Evolutionary conservation across 2,113 vertebrate species (phyloP).

Genomic region (Stigmatopora argus): DNA sequence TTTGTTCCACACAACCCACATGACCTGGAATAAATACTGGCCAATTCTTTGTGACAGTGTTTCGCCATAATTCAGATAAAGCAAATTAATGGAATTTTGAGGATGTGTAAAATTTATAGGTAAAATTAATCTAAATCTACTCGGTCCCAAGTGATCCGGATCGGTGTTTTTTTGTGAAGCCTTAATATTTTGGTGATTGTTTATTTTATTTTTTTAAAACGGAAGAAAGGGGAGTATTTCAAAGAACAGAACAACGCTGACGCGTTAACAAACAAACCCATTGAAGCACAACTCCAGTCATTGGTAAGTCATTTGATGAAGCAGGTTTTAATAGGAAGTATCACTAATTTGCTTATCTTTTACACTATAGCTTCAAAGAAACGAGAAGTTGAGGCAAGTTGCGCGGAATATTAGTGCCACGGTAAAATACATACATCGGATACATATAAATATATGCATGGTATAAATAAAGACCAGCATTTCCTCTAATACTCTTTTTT

Average conservation of each 20-base stretch:
- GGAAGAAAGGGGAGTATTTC: neutral
- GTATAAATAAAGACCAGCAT: neutral
- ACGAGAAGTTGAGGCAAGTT: neutral
- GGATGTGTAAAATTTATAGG: neutral
- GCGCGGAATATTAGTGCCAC: neutral
- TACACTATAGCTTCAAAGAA: neutral
- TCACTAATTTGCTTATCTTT: neutral
- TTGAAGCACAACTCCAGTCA: neutral
- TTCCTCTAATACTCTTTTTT: rapidly evolving
- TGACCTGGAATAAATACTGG: neutral
- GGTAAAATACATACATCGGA: neutral
- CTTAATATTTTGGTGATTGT: neutral
- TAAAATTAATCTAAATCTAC: neutral
- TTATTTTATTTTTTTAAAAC: neutral
- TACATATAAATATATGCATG: too few species aligned
- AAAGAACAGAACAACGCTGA: too few species aligned
- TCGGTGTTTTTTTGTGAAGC: neutral
- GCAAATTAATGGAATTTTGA: neutral
- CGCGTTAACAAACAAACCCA: neutral
- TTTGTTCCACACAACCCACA: neutral
- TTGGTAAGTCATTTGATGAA: neutral
- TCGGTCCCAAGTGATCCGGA: neutral
- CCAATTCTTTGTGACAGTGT: neutral
- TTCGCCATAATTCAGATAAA: neutral
- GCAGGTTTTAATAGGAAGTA: neutral